A percentile compares a stretch with the other conserved stretches of the same genome.
phyloP scores from a whole-genome alignment of 2,888 invertebrate genomes.

The Eudemis profundana region DNA sequence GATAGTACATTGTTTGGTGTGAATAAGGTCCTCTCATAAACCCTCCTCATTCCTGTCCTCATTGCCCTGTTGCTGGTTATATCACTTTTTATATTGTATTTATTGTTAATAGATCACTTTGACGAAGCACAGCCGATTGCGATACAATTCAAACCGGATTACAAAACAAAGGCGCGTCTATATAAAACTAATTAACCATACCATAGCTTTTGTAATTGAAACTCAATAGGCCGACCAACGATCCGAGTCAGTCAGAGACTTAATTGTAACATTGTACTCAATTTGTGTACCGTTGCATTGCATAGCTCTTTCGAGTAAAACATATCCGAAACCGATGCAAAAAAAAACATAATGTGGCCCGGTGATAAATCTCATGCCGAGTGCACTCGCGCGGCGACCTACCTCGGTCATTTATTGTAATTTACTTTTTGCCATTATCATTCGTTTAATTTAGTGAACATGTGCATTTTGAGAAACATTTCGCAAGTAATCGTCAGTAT shows the following conservation, averaged over 20 bases:
- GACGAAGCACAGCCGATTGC: constrained; percentile 5
- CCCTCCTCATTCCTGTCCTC: no score
- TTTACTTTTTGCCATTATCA: constrained; percentile 42
- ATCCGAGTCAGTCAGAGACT: constrained; percentile 13
- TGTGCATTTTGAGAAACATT: constrained; percentile 31
- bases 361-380: constrained; percentile 72
- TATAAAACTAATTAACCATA: constrained; percentile 32
- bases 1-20: no score
- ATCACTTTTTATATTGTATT: no score
- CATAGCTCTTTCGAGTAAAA: constrained; percentile 19
- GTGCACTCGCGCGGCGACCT: constrained; percentile 67
- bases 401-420: constrained; percentile 58
- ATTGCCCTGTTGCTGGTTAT: no score
- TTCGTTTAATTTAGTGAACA: constrained; percentile 24
- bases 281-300: constrained; percentile 26
- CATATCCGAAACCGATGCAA: constrained; percentile 47
- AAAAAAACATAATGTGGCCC: constrained; percentile 61
- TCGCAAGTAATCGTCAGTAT: constrained; percentile 19
- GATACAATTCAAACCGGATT: background rate
- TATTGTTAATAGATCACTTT: no score
- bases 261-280: constrained; percentile 27
- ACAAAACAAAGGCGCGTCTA: constrained; percentile 43
- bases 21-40: no score
- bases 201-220: constrained; percentile 42
- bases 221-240: constrained; percentile 36